Conservation (phyloP, 2,113 vertebrate genomes). For the Sylvietta virens region DNA sequence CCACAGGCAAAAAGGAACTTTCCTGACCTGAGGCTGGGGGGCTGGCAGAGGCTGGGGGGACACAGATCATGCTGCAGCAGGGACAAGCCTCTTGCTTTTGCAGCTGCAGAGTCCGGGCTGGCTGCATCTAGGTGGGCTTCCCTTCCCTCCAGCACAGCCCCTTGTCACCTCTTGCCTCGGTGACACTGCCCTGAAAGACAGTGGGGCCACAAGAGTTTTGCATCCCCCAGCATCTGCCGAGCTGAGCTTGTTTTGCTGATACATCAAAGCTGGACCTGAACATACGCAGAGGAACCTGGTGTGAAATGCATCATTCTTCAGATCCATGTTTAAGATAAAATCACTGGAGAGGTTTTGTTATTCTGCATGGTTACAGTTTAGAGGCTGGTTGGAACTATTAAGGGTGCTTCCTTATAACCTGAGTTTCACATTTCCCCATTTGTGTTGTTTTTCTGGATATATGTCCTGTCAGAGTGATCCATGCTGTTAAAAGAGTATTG, state of each 20-base stretch:
- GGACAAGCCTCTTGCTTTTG: background rate
- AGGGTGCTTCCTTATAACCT: background rate
- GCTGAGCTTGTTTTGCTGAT: background rate
- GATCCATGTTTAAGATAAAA: background rate
- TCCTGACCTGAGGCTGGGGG: background rate
- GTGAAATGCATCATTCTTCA: background rate
- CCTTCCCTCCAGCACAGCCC: background rate
- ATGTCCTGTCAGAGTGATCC: background rate
- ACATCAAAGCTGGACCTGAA: background rate
- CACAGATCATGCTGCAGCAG: background rate
- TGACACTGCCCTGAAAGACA: background rate
- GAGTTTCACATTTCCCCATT: background rate
- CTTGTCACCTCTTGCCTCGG: accelerated
- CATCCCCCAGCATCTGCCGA: background rate
- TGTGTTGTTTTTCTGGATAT: background rate
- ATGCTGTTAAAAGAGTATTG: background rate
- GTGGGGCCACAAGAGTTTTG: background rate
- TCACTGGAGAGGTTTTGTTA: background rate
- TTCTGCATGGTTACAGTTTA: background rate
- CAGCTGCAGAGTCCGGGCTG: background rate
- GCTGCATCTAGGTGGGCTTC: background rate
- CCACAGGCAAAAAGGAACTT: background rate
- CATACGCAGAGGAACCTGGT: background rate
- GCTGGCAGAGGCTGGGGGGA: background rate
- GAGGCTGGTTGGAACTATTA: background rate